These are phyloP conservation scores for Micromussa lordhowensis DNA, from an alignment of 92 coral and sea anemone species.

Conservation along the genomic window DNA sequence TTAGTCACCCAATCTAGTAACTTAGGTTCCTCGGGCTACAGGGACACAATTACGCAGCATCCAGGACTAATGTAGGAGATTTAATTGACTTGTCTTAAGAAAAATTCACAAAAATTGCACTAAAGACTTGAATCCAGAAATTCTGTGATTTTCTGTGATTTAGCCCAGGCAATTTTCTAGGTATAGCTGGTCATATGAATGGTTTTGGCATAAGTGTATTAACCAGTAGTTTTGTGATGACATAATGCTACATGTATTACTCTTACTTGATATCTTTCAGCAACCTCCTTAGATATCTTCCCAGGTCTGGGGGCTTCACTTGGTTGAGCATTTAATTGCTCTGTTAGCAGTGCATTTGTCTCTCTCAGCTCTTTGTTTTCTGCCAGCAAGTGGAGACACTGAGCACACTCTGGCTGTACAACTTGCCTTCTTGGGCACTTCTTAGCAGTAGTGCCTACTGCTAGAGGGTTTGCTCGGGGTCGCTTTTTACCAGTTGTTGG, in stretches of 20 bases:
- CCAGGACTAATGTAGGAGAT: background rate
- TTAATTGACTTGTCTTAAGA: no score
- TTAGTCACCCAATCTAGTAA: background rate
- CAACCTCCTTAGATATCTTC: slow-evolving; percentile 41
- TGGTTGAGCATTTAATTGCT: slow-evolving; percentile 27
- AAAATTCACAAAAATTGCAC: no score
- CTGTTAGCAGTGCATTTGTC: slow-evolving; percentile 31
- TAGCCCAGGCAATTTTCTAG: no score
- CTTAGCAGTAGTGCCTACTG: slow-evolving; percentile 15
- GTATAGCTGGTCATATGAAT: no score
- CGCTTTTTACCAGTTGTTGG: slow-evolving; percentile 48
- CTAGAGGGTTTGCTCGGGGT: slow-evolving; percentile 35
- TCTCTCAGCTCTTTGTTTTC: slow-evolving; percentile 28
- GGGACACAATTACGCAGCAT: background rate
- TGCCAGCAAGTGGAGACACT: no score
- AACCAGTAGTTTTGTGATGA: no score
- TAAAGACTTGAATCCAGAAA: no score
- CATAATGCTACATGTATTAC: no score
- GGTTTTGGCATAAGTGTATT: no score
- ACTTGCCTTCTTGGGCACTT: slow-evolving; percentile 46
- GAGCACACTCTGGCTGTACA: background rate
- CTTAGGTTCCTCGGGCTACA: background rate
- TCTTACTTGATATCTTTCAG: slow-evolving; percentile 28
- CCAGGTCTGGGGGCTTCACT: slow-evolving; percentile 58
- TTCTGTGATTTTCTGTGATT: no score